These are phyloP conservation scores for Gymnothorax reevesii DNA, from an alignment of 2,797 vertebrate genomes.

Conservation along the genomic window DNA sequence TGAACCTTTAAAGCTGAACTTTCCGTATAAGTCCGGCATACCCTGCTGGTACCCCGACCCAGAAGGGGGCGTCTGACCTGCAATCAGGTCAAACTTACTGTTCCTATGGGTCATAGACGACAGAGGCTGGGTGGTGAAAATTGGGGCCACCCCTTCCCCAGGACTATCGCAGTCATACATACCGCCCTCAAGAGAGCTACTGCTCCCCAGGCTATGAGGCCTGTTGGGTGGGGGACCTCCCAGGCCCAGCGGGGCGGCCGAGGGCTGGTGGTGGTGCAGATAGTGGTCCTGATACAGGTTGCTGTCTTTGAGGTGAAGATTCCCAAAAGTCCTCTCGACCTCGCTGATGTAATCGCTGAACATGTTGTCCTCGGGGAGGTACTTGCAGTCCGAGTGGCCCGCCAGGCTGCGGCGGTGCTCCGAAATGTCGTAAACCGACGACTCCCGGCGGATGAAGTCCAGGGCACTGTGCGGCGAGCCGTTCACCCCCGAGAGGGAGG, in stretches of 20 bases:
- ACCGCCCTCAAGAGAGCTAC: constrained; percentile 93
- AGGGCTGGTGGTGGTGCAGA: constrained; percentile 88
- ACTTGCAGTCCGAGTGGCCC: constrained; percentile 86
- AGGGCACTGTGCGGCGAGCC: constrained; percentile 91
- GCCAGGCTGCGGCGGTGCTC: constrained; percentile 91
- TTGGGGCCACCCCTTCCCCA: constrained; percentile 81
- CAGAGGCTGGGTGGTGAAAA: constrained; percentile 91
- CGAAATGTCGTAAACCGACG: constrained; percentile 90
- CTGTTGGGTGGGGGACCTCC: constrained; percentile 79
- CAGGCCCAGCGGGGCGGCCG: constrained; percentile 67
- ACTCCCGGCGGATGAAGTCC: constrained; percentile 91
- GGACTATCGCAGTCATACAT: constrained; percentile 96
- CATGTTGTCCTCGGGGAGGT: constrained; percentile 94
- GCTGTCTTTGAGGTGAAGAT: constrained; percentile 96
- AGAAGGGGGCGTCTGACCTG: constrained; percentile 74
- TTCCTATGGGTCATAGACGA: constrained; percentile 82
- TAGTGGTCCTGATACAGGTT: constrained; percentile 98
- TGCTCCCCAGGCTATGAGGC: constrained; percentile 94
- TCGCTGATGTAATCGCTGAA: constrained; percentile 98
- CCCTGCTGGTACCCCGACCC: constrained; percentile 79
- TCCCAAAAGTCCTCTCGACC: constrained; percentile 98
- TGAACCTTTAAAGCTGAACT: constrained; percentile 96
- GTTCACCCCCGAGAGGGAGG: constrained; percentile 82
- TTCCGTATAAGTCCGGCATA: constrained; percentile 86
- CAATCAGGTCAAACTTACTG: constrained; percentile 92